These are phyloP conservation scores for Acleris emargana DNA, from an alignment of 2,888 invertebrate species.

Conservation along the genomic window DNA sequence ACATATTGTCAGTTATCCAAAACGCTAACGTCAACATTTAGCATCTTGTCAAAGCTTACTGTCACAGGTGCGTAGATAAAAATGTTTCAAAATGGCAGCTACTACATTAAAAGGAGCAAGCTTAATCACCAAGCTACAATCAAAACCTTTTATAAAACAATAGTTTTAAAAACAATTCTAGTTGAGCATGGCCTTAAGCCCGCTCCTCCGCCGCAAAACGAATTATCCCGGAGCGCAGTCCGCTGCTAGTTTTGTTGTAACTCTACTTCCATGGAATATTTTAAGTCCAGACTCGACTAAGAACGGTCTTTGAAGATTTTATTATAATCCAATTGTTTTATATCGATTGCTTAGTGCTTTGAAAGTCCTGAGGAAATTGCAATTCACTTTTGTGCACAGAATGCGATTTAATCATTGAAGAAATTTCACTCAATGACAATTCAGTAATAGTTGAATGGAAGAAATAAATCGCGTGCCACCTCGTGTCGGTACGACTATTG, in stretches of 20 bases:
- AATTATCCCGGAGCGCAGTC: slow-evolving; percentile 22
- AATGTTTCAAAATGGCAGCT: too few relatives aligned
- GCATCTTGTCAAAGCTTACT: too few relatives aligned
- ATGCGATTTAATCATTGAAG: slow-evolving; percentile 2
- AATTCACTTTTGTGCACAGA: slow-evolving; percentile 14
- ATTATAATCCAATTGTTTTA: slow-evolving; percentile 28
- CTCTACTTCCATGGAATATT: slow-evolving; percentile 29
- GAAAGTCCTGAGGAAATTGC: slow-evolving; percentile 14
- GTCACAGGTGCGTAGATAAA: too few relatives aligned
- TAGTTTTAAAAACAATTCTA: slow-evolving; percentile 4
- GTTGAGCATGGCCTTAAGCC: slow-evolving; percentile 16
- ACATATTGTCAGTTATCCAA: too few relatives aligned
- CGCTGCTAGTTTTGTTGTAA: slow-evolving; percentile 26
- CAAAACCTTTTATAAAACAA: neutral
- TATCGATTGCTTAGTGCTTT: slow-evolving; percentile 31
- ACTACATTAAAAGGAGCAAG: too few relatives aligned
- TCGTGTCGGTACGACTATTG: too few relatives aligned
- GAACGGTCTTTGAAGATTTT: slow-evolving; percentile 26
- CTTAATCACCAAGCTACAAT: neutral
- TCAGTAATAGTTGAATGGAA: too few relatives aligned
- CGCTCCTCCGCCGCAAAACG: slow-evolving; percentile 15
- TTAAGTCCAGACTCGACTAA: slow-evolving; percentile 26
- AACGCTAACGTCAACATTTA: too few relatives aligned
- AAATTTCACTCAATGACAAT: too few relatives aligned
- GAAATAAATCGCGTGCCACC: too few relatives aligned